phyloP scores from a whole-genome alignment of 2,888 invertebrate genomes.

The Odontomyia ornata region DNA sequence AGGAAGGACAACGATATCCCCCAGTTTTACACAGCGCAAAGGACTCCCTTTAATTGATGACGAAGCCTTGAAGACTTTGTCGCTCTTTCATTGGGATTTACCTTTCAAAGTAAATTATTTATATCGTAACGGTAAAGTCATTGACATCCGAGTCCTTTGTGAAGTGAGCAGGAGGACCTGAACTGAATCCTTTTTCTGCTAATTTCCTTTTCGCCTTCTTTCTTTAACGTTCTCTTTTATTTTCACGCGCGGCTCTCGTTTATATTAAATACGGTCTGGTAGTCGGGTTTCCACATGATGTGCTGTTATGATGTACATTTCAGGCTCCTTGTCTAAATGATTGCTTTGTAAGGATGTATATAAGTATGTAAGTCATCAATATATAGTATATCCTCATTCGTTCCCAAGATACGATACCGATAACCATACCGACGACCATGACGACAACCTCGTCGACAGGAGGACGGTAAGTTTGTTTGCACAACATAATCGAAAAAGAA shows the following conservation, averaged over 20 bases:
- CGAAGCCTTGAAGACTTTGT: neutral
- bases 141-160: slow-evolving; percentile 30
- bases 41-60: neutral
- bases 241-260: slow-evolving; percentile 3
- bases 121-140: slow-evolving; percentile 19
- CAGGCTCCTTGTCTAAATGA: neutral
- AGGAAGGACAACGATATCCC: too few relatives aligned
- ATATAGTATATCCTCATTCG: neutral
- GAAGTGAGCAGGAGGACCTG: neutral
- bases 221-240: slow-evolving; percentile 4
- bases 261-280: slow-evolving; percentile 29
- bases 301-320: slow-evolving; percentile 2
- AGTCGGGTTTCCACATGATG: slow-evolving; percentile 18
- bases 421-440: neutral
- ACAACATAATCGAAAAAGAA: slow-evolving; percentile 22
- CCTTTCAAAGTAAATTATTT: slow-evolving; percentile 8
- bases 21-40: too few relatives aligned
- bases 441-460: too few relatives aligned
- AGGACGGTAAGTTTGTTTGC: slow-evolving; percentile 1
- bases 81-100: neutral
- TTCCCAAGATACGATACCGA: neutral
- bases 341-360: neutral
- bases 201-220: neutral
- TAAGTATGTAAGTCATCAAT: neutral
- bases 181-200: slow-evolving; percentile 16